These are phyloP conservation scores for Hoplodrina ambigua DNA, from an alignment of 2,888 invertebrate genomes.

Conservation along the genomic window DNA sequence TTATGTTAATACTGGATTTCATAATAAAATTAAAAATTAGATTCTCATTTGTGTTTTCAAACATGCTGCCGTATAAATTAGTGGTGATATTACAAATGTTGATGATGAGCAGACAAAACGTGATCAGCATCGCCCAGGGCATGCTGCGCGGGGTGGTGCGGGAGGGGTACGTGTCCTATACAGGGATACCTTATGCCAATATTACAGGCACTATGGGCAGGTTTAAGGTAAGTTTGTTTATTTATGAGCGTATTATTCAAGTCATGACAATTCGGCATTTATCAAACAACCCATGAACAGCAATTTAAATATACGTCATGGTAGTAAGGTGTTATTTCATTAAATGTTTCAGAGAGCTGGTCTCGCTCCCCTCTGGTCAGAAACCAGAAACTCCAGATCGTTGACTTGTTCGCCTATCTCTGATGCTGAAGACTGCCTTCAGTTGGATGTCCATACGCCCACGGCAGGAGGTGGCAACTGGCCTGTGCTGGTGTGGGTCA, in stretches of 20 bases:
- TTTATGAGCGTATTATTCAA: too few species aligned
- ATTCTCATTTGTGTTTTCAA: background rate
- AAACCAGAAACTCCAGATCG: slow-evolving; percentile 72
- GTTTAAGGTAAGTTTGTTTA: slow-evolving; percentile 76
- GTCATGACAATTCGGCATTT: too few species aligned
- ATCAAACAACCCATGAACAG: too few species aligned
- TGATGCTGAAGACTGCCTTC: slow-evolving; percentile 91
- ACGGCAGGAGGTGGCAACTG: slow-evolving; percentile 71
- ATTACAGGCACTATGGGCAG: slow-evolving; percentile 64
- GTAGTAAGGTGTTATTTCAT: background rate
- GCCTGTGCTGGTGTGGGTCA: slow-evolving; percentile 84
- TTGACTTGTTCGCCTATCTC: slow-evolving; percentile 73
- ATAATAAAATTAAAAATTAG: background rate
- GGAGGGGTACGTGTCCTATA: slow-evolving; percentile 79
- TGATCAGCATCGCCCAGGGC: slow-evolving; percentile 80
- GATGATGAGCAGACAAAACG: slow-evolving; percentile 62
- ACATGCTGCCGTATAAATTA: slow-evolving; percentile 46
- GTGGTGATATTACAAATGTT: slow-evolving; percentile 50
- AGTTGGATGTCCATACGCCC: slow-evolving; percentile 92
- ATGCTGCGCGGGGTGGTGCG: slow-evolving; percentile 71
- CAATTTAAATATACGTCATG: too few species aligned
- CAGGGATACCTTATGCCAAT: slow-evolving; percentile 82
- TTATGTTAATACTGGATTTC: background rate
- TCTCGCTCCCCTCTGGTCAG: slow-evolving; percentile 80
- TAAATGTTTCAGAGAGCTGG: slow-evolving; percentile 74